Conservation (phyloP, 1,140 invertebrate genomes). For the Ips typographus region DNA sequence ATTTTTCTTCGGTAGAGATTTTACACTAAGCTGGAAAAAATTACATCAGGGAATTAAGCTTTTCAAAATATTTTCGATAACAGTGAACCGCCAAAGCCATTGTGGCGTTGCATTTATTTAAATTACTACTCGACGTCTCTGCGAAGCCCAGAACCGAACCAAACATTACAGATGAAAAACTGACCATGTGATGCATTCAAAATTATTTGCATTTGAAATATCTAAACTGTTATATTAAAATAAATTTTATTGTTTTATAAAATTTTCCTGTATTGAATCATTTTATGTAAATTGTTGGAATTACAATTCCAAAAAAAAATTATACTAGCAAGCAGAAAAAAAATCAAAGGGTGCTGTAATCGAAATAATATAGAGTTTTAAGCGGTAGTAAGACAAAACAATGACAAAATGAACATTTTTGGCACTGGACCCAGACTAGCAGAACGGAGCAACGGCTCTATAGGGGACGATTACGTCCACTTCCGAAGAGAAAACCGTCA, state of each 20-base stretch:
- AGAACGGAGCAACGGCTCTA: conserved; percentile 27
- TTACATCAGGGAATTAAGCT: conserved; percentile 33
- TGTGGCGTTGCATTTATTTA: conserved; percentile 26
- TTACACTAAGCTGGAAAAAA: conserved; percentile 32
- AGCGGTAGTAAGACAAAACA: conserved; percentile 20
- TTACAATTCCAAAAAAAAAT: too few species aligned
- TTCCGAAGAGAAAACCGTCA: conserved; percentile 28
- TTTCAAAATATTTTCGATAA: conserved; percentile 35
- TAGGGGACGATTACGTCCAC: conserved; percentile 31
- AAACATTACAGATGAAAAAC: too few species aligned
- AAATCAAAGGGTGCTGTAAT: not conserved
- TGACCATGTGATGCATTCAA: too few species aligned
- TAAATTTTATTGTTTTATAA: too few species aligned
- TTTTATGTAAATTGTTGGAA: too few species aligned
- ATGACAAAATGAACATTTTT: conserved; percentile 28
- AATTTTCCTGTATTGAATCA: too few species aligned
- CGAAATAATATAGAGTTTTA: conserved; percentile 18
- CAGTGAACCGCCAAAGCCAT: conserved; percentile 19
- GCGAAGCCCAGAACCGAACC: too few species aligned
- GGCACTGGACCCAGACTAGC: conserved; percentile 30
- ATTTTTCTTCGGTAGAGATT: conserved; percentile 39
- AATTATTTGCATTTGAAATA: too few species aligned
- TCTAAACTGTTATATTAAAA: too few species aligned
- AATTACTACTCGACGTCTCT: conserved; percentile 4
- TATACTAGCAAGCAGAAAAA: too few species aligned